Percentiles rank a stretch among this genome's conserved stretches.
These are phyloP conservation scores for Willisornis vidua DNA, from an alignment of 2,113 vertebrate species.

Conservation along the genomic window DNA sequence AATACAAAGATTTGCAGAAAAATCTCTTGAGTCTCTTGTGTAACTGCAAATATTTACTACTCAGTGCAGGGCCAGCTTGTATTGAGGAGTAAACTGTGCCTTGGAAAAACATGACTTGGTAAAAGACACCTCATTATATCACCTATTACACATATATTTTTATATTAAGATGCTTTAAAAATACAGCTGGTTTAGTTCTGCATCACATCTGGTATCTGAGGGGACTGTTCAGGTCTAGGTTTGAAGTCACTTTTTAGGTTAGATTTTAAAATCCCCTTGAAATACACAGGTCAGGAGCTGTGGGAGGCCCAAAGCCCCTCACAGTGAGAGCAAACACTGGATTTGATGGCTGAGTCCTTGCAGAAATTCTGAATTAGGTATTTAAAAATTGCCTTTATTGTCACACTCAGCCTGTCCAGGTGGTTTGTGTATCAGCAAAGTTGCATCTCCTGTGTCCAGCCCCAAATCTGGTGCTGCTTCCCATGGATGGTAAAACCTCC, in stretches of 20 bases:
- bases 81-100: not conserved
- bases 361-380: not conserved
- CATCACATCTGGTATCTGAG: not conserved
- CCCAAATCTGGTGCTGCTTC: not conserved
- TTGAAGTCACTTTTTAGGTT: not conserved
- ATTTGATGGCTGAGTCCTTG: not conserved
- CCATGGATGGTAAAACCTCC: not conserved
- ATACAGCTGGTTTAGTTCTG: not conserved
- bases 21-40: not conserved
- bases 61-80: not conserved
- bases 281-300: not conserved
- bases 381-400: not conserved
- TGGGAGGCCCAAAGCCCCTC: not conserved
- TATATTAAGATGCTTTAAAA: not conserved
- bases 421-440: not conserved
- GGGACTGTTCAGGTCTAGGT: not conserved
- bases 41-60: not conserved
- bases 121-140: not conserved
- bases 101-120: not conserved
- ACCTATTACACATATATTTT: not conserved
- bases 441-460: not conserved
- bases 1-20: conserved; percentile 7
- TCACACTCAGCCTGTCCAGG: not conserved
- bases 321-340: not conserved
- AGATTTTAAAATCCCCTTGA: not conserved